phyloP scores from a whole-genome alignment of 2,888 invertebrate genomes.

The Acrobasis consociella region DNA sequence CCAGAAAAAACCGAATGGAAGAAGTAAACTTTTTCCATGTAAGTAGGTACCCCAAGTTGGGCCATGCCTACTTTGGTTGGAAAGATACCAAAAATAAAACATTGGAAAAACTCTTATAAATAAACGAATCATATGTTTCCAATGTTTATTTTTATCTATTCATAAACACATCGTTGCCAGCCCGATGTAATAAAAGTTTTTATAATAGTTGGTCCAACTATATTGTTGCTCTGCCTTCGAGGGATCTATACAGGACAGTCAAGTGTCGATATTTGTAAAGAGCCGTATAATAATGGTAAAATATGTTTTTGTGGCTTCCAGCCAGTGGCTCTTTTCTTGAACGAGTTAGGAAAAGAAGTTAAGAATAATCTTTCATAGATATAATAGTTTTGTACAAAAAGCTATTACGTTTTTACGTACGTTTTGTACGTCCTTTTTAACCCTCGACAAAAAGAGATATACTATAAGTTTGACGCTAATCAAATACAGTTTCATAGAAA shows the following conservation, averaged over 20 bases:
- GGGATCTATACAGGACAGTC: neutral
- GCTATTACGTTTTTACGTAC: too few relatives aligned
- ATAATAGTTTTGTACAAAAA: too few relatives aligned
- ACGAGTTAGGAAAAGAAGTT: too few relatives aligned
- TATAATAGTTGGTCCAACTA: neutral
- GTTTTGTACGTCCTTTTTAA: too few relatives aligned
- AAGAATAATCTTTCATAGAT: too few relatives aligned
- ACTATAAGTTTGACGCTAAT: too few relatives aligned
- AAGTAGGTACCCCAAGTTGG: neutral
- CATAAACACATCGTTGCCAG: slow-evolving; percentile 14
- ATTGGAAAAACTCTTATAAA: neutral
- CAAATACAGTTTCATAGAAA: too few relatives aligned
- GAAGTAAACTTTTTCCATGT: too few relatives aligned
- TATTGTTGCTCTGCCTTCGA: neutral
- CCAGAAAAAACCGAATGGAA: too few relatives aligned
- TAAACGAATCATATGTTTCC: slow-evolving; percentile 25
- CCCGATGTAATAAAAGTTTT: neutral
- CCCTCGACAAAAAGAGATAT: too few relatives aligned
- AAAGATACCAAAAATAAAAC: neutral
- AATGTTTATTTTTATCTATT: slow-evolving; percentile 32
- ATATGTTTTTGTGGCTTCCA: neutral
- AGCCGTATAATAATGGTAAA: neutral
- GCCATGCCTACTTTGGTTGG: neutral
- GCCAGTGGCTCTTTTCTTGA: too few relatives aligned
- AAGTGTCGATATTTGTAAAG: neutral